These are phyloP conservation scores for Nothura maculosa DNA, from an alignment of 2,797 vertebrate genomes.

Conservation along the genomic window DNA sequence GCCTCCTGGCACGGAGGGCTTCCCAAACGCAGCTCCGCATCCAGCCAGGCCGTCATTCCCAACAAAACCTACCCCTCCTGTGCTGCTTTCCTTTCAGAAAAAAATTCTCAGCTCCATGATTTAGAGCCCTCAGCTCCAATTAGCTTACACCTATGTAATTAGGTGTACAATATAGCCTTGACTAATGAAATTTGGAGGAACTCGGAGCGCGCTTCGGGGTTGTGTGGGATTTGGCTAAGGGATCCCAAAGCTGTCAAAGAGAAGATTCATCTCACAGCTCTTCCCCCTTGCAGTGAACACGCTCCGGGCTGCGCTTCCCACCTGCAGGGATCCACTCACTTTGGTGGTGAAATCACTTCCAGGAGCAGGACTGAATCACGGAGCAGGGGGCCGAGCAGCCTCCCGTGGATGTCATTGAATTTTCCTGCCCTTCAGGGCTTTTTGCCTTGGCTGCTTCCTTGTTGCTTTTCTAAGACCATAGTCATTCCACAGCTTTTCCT, in stretches of 20 bases:
- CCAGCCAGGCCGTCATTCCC: fast-evolving
- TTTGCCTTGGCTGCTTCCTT: neutral
- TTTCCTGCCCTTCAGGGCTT: neutral
- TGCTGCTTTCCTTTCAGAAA: neutral
- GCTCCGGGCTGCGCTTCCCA: neutral
- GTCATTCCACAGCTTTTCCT: neutral
- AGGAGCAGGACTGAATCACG: conserved; percentile 54
- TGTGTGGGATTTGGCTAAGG: conserved; percentile 18
- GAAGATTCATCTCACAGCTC: conserved; percentile 42
- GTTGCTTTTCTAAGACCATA: neutral
- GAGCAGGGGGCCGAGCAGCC: neutral
- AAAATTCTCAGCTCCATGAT: neutral
- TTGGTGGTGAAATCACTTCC: conserved; percentile 30
- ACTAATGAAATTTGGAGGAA: neutral
- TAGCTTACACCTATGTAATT: neutral
- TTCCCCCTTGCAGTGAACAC: neutral
- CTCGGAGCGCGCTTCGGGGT: neutral
- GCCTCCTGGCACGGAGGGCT: neutral
- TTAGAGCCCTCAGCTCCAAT: neutral
- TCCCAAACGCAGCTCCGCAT: neutral
- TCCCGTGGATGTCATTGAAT: neutral
- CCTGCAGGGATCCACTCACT: conserved; percentile 13
- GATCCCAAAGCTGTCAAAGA: neutral
- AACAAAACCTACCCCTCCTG: neutral
- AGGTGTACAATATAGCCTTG: neutral